Percentiles rank a stretch among this genome's conserved stretches.
Conservation (phyloP, 2,113 vertebrate genomes). For the Lontra canadensis region DNA sequence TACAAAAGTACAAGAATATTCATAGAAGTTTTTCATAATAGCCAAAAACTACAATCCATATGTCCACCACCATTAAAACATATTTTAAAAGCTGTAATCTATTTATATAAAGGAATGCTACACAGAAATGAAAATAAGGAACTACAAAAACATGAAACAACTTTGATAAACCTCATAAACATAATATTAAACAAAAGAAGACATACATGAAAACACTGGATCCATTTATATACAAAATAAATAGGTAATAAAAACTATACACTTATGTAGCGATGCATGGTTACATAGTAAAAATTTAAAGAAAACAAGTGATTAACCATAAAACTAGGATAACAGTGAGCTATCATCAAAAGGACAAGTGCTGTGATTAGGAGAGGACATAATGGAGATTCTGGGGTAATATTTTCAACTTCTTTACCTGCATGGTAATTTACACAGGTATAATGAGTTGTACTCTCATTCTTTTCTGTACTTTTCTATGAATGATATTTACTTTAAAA, state of each 20-base stretch:
- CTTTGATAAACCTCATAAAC: background rate
- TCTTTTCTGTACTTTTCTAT: background rate
- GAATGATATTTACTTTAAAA: conserved; percentile 1
- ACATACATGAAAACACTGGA: background rate
- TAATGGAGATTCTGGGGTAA: background rate
- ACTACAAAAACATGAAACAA: background rate
- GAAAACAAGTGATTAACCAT: background rate
- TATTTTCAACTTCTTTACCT: background rate
- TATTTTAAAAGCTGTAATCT: background rate
- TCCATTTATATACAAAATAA: background rate
- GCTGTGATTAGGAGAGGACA: background rate
- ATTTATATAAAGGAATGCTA: background rate
- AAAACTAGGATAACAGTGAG: background rate
- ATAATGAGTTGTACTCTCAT: background rate
- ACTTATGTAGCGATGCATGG: background rate
- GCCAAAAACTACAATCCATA: background rate
- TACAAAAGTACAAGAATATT: background rate
- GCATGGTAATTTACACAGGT: background rate
- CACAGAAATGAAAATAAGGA: background rate
- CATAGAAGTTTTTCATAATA: background rate
- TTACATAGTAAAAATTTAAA: background rate
- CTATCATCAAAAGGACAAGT: background rate
- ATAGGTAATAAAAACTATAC: background rate
- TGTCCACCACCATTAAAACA: background rate
- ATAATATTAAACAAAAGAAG: background rate